A percentile compares a stretch with the other conserved stretches of the same genome.
phyloP scores from a whole-genome alignment of 2,888 invertebrate species.

The Conchocele bisecta region DNA sequence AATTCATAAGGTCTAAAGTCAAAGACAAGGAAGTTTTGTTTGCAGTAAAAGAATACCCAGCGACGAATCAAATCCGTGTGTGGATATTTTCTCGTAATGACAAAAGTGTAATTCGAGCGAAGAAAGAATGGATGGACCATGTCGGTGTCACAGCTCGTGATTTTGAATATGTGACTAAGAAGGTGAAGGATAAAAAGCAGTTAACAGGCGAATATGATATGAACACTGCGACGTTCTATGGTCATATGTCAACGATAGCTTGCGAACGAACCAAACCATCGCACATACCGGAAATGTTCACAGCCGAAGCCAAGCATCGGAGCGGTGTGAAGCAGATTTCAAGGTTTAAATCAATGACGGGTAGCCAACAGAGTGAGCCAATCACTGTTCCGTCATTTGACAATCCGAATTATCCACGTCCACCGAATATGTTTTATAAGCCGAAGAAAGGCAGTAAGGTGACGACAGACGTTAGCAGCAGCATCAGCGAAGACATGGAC shows the following conservation, averaged over 20 bases:
- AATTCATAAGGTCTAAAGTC: slow-evolving; percentile 43
- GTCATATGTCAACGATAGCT: slow-evolving; percentile 29
- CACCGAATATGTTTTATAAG: slow-evolving; percentile 46
- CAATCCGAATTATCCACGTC: slow-evolving; percentile 48
- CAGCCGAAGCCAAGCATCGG: too few species aligned
- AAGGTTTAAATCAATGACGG: too few species aligned
- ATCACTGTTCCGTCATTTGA: too few species aligned
- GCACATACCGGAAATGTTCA: background rate
- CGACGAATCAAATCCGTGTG: slow-evolving; percentile 38
- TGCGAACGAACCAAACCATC: slow-evolving; percentile 9
- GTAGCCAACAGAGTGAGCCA: too few species aligned
- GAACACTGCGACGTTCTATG: slow-evolving; percentile 38
- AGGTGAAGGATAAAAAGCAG: background rate
- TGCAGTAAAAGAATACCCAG: slow-evolving; percentile 49
- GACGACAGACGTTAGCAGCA: too few species aligned
- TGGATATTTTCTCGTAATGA: slow-evolving; percentile 53
- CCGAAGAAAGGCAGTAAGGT: slow-evolving; percentile 18
- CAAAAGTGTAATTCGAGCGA: slow-evolving; percentile 40
- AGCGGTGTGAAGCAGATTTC: too few species aligned
- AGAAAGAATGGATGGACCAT: slow-evolving; percentile 48
- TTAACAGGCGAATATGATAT: background rate
- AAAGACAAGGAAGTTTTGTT: slow-evolving; percentile 43
- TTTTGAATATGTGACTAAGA: slow-evolving; percentile 28
- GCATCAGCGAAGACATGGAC: too few species aligned
- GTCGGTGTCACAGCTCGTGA: slow-evolving; percentile 50